A percentile compares a stretch with the other conserved stretches of the same genome.
Conservation (phyloP, 2,797 vertebrate species). For the Sebastes kiyomatsui region DNA sequence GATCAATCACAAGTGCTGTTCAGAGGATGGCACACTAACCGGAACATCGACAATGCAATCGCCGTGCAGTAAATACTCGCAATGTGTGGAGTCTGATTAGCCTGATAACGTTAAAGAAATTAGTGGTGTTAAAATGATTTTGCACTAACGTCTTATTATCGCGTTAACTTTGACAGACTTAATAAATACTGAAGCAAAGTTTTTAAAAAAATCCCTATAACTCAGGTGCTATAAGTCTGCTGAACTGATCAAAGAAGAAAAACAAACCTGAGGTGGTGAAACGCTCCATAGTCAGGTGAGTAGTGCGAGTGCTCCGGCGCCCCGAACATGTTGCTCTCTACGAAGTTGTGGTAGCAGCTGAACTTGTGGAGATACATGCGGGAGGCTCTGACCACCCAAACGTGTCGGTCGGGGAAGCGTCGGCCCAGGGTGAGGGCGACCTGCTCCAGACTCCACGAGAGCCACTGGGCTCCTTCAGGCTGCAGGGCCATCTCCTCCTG, state of each 20-base stretch:
- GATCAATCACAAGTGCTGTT: neutral
- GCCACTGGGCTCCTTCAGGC: conserved; percentile 91
- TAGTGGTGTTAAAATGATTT: too few species aligned
- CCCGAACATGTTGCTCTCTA: conserved; percentile 95
- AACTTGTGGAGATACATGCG: conserved; percentile 97
- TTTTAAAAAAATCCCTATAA: too few species aligned
- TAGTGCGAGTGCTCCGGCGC: conserved; percentile 88
- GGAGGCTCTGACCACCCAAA: conserved; percentile 94
- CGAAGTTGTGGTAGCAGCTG: conserved; percentile 97
- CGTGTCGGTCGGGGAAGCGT: conserved; percentile 87
- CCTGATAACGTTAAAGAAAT: too few species aligned
- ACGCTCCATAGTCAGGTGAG: conserved; percentile 82
- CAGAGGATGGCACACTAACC: neutral
- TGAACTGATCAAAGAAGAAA: neutral
- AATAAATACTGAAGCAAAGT: too few species aligned
- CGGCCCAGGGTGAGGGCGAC: conserved; percentile 85
- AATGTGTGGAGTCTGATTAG: too few species aligned
- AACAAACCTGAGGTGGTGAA: conserved; percentile 88
- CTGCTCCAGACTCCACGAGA: conserved; percentile 93
- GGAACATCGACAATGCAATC: neutral
- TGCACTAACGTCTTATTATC: too few species aligned
- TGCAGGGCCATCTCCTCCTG: conserved; percentile 91
- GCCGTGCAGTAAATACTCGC: neutral
- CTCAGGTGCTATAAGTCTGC: neutral
- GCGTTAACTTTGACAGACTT: too few species aligned